Conservation (phyloP, 2,888 invertebrate species). For the Hydroisotoma schaefferi region DNA sequence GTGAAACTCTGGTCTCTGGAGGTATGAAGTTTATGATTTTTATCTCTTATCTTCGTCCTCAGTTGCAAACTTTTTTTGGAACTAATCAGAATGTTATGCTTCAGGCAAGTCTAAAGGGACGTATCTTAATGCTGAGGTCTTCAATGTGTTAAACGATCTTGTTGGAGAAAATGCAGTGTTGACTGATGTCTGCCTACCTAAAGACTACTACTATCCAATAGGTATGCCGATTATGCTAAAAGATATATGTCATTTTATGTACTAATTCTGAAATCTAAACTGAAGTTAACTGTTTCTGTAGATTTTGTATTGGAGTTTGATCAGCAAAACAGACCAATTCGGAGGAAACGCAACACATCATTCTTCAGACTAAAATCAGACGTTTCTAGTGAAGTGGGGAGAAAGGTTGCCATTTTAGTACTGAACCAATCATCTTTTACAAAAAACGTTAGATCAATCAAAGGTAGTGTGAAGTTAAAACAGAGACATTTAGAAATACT, state of each 20-base stretch:
- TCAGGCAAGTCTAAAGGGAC: constrained; percentile 38
- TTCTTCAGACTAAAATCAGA: constrained; percentile 19
- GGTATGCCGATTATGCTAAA: constrained; percentile 52
- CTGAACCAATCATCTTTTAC: constrained; percentile 56
- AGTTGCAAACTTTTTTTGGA: too few species aligned
- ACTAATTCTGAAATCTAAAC: background rate
- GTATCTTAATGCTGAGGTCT: constrained; percentile 46
- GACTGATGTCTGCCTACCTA: constrained; percentile 52
- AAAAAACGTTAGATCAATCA: constrained; percentile 54
- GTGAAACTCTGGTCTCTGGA: constrained; percentile 56
- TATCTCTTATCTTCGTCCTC: constrained; percentile 6
- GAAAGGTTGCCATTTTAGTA: constrained; percentile 57
- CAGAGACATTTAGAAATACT: constrained; percentile 63
- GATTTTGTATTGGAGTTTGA: constrained; percentile 49
- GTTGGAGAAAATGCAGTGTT: constrained; percentile 42
- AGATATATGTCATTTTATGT: background rate
- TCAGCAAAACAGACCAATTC: constrained; percentile 31
- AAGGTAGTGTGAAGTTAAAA: constrained; percentile 57
- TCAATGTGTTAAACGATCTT: constrained; percentile 49
- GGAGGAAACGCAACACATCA: constrained; percentile 3
- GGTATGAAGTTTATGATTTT: constrained; percentile 50
- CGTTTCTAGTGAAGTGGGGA: constrained; percentile 13
- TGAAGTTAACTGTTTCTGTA: constrained; percentile 11
- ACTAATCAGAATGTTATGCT: constrained; percentile 17
- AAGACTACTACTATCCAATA: constrained; percentile 55